A percentile compares a stretch with the other conserved stretches of the same genome.
phyloP scores from a whole-genome alignment of 1,140 invertebrate species.

The Druon quercuslanigerum region DNA sequence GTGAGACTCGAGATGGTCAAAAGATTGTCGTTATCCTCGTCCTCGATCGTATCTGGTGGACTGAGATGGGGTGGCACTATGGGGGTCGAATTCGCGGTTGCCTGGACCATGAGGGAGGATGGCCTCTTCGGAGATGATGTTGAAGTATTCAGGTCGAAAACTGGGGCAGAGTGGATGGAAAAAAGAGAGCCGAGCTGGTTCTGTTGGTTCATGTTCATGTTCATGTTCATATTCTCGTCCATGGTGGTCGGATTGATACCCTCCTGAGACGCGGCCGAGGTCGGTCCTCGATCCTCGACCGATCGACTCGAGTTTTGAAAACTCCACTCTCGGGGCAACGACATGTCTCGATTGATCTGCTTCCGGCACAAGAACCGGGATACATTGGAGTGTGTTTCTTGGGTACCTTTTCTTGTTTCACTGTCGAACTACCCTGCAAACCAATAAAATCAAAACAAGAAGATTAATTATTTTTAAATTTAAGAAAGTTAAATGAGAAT shows the following conservation, averaged over 20 bases:
- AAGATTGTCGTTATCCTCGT: constrained; percentile 82
- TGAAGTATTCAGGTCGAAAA: constrained; percentile 66
- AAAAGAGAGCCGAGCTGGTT: constrained; percentile 75
- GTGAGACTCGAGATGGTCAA: constrained; percentile 83
- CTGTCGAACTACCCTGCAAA: constrained; percentile 34
- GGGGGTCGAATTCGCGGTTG: constrained; percentile 68
- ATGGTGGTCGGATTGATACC: constrained; percentile 59
- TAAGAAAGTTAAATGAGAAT: too few relatives aligned
- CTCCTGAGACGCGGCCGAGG: constrained; percentile 64
- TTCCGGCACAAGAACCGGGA: constrained; percentile 68
- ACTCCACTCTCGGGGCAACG: constrained; percentile 79
- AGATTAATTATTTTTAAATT: not conserved
- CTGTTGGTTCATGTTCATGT: constrained; percentile 62
- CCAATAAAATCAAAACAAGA: not conserved
- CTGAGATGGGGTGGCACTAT: constrained; percentile 70
- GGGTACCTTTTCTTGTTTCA: constrained; percentile 50
- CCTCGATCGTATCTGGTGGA: constrained; percentile 79
- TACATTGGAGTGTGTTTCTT: constrained; percentile 73
- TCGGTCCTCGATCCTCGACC: constrained; percentile 65
- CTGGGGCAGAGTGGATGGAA: constrained; percentile 78
- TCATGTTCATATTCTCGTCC: constrained; percentile 67
- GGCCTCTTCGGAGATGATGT: constrained; percentile 67
- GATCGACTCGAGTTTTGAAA: constrained; percentile 77
- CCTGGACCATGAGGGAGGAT: constrained; percentile 66
- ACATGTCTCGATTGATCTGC: constrained; percentile 72